Evolutionary conservation across 2,797 vertebrate genomes (phyloP).

Genomic region (Acrocephalus scirpaceus): DNA sequence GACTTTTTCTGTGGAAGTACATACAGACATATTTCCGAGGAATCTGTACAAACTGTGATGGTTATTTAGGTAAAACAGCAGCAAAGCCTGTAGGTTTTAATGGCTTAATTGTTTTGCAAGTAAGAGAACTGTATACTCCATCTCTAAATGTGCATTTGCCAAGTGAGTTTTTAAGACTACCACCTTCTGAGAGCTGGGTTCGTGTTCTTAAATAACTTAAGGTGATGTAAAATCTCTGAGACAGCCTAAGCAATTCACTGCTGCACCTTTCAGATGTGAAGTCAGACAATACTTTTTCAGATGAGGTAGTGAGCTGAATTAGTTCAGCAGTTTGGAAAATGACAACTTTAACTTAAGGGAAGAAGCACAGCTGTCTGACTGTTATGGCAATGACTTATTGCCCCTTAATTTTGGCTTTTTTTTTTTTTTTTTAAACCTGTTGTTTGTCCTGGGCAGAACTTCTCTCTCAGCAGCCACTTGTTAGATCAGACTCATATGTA

Average conservation of each 20-base stretch:
- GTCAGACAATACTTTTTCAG: background rate
- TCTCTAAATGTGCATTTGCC: background rate
- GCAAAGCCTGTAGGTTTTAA: background rate
- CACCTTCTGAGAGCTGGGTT: background rate
- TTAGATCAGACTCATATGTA: background rate
- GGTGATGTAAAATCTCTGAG: background rate
- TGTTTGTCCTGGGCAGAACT: background rate
- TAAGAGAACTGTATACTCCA: background rate
- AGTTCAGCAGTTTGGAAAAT: background rate
- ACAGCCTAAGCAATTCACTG: background rate
- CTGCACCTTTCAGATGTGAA: background rate
- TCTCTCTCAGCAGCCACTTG: background rate
- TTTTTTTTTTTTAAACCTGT: background rate
- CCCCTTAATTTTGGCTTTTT: background rate
- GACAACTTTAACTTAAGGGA: background rate
- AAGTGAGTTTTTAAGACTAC: background rate
- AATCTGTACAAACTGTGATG: background rate
- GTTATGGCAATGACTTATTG: background rate
- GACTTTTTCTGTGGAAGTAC: background rate
- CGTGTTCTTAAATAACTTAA: background rate
- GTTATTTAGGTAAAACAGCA: background rate
- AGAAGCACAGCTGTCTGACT: background rate
- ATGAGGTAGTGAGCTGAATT: background rate
- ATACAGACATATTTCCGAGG: accelerated
- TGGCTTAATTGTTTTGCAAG: background rate